Evolutionary conservation across 2,888 invertebrate genomes (phyloP).

Genomic region (Smittia aterrima): DNA sequence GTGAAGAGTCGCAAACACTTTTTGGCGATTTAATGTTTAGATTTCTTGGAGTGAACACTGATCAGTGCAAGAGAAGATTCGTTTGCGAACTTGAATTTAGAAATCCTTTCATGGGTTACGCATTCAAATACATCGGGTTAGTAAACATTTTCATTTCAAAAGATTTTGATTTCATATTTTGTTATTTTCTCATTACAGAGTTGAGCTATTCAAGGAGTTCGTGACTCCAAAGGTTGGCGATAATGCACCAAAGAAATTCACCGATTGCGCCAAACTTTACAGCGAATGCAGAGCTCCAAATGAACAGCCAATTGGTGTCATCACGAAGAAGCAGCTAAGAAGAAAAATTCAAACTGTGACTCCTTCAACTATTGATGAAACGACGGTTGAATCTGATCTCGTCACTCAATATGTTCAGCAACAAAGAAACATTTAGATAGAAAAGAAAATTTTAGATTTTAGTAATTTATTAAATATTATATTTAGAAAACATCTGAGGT

Average conservation of each 20-base stretch:
- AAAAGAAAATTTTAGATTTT: slow-evolving; percentile 4
- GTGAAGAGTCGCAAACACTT: background rate
- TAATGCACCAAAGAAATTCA: slow-evolving; percentile 48
- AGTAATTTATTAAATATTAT: slow-evolving; percentile 9
- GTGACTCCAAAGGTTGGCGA: slow-evolving; percentile 45
- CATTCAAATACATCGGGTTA: slow-evolving; percentile 51
- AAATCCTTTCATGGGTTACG: slow-evolving; percentile 37
- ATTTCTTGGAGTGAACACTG: slow-evolving; percentile 46
- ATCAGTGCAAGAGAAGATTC: slow-evolving; percentile 21
- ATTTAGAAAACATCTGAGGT: slow-evolving; percentile 15
- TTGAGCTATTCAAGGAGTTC: slow-evolving; percentile 22
- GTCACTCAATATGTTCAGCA: slow-evolving; percentile 22
- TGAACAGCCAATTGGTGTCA: slow-evolving; percentile 30
- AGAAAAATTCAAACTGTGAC: slow-evolving; percentile 20
- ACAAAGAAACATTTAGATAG: slow-evolving; percentile 7
- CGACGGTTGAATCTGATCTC: background rate
- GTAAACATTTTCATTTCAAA: slow-evolving; percentile 47
- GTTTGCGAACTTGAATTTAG: slow-evolving; percentile 39
- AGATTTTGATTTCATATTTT: background rate
- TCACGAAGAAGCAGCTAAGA: background rate
- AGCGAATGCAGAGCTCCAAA: slow-evolving; percentile 50
- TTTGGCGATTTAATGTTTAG: slow-evolving; percentile 50
- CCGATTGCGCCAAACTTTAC: slow-evolving; percentile 50
- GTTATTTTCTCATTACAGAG: background rate
- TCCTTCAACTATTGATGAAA: background rate